Base-by-base conservation (phyloP, 2,113 vertebrate genomes). In the Corynorhinus townsendii region DNA sequence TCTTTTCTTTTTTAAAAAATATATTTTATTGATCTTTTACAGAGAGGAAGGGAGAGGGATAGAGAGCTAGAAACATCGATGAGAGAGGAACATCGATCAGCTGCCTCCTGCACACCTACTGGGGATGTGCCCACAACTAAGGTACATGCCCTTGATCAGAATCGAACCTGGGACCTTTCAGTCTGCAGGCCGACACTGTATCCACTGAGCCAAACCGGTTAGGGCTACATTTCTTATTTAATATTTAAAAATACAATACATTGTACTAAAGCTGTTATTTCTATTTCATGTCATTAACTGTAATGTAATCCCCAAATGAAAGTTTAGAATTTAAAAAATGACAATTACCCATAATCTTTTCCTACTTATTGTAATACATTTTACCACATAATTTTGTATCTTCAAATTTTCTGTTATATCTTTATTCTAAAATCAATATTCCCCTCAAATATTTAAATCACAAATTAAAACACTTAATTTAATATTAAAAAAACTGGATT, bases 401-500 rank as follows among this genome's bases (percentile, higher is more conserved):
- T 91, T 82, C 40, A 93, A 68, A 49, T 64, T 91, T 92, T 68
- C 35, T 81, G 19, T 64, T 84, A 2, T 56, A 49, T 73, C 16
- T 75, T 89, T 75, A 86, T 54, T 77, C 49, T 93, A 91, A 91
- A 86, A 71, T 49, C 71, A 87, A 71, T 35, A 64, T 77, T 52
- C n/a, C 43, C 72, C 49, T 69, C 76, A 80, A 80, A 66, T 84
- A 94, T 43, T 94, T 49, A 93, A 94, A 64, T 22, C n/a, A 79
- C 28, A 88, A 82, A 85, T 62, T 83, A 64, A 85, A 85, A 90
- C 64, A 72, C 26, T 47, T 90, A 16, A 93, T 49, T 75, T 77
- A 90, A 86, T 91, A 66, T 26, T 56, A 1, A 7, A 93, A 88
- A 71, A 90, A 56, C 1, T 64, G 59, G 12, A n/a, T 83, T 86